A percentile compares a stretch with the other conserved stretches of the same genome.
Conservation (phyloP, 2,888 invertebrate species). For the Aromia moschata region DNA sequence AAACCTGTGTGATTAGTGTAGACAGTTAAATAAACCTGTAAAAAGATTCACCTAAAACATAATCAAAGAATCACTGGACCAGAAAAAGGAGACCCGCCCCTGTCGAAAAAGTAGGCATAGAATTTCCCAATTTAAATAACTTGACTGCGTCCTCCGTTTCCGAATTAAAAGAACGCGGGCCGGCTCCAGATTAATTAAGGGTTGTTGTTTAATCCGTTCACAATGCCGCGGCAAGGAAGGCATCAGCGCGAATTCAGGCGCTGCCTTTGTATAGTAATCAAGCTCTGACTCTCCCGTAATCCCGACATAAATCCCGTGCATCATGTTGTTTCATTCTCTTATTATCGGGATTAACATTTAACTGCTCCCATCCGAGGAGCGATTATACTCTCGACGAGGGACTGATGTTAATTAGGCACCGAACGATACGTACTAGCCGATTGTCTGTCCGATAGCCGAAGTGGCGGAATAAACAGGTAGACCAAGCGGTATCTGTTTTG, state of each 20-base stretch:
- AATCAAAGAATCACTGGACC: too few relatives aligned
- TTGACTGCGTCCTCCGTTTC: constrained; percentile 24
- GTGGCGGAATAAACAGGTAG: too few relatives aligned
- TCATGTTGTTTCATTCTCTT: constrained; percentile 33
- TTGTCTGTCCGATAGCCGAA: not conserved
- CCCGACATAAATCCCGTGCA: constrained; percentile 38
- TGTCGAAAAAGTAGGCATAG: too few relatives aligned
- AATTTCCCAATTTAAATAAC: constrained; percentile 26
- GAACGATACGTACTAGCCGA: not conserved
- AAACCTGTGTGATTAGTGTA: too few relatives aligned
- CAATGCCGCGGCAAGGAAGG: constrained; percentile 41
- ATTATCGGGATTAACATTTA: constrained; percentile 32
- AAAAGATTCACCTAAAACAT: too few relatives aligned
- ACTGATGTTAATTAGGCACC: not conserved
- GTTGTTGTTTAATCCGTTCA: constrained; percentile 45
- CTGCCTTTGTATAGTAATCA: constrained; percentile 38
- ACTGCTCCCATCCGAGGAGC: constrained; percentile 14
- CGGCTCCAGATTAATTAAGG: constrained; percentile 45
- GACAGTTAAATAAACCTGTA: too few relatives aligned
- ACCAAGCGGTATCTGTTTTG: too few relatives aligned
- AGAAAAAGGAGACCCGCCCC: too few relatives aligned
- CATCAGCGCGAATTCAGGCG: constrained; percentile 50
- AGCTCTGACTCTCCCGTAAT: constrained; percentile 40
- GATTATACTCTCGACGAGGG: constrained; percentile 6
- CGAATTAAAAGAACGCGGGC: constrained; percentile 25